These are phyloP conservation scores for Encarsia formosa DNA, from an alignment of 2,888 invertebrate species.

Conservation along the genomic window DNA sequence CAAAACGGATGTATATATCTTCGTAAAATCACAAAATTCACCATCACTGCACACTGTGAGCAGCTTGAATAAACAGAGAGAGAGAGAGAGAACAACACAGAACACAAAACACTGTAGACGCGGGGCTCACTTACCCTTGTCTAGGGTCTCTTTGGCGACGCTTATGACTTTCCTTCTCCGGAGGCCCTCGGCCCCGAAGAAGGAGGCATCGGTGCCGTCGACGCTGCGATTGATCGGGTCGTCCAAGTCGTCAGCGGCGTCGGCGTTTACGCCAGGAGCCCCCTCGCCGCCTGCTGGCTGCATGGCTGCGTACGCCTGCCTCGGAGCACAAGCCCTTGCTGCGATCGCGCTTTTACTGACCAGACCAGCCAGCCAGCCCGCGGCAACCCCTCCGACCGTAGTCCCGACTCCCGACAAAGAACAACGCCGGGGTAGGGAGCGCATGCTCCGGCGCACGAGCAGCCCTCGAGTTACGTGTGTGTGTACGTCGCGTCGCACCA, in stretches of 20 bases:
- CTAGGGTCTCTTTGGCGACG: slow-evolving; percentile 58
- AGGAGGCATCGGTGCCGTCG: slow-evolving; percentile 34
- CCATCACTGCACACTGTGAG: no score
- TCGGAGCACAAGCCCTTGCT: background rate
- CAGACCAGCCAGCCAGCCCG: background rate
- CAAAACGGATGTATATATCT: no score
- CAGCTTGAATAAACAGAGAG: no score
- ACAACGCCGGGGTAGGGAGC: background rate
- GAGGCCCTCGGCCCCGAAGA: slow-evolving; percentile 44
- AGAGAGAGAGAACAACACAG: no score
- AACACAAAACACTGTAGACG: no score
- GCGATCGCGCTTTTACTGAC: background rate
- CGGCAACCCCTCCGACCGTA: background rate
- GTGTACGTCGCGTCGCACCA: no score
- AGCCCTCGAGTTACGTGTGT: no score
- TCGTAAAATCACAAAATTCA: no score
- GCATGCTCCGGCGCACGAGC: no score
- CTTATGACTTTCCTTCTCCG: slow-evolving; percentile 57
- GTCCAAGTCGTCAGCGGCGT: no score
- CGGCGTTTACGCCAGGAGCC: slow-evolving; percentile 32
- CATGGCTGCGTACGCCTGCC: background rate
- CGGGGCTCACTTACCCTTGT: slow-evolving; percentile 56
- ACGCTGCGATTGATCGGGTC: slow-evolving; percentile 38
- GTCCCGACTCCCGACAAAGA: background rate
- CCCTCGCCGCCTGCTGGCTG: slow-evolving; percentile 51